These are phyloP conservation scores for Okamejei kenojei DNA, from an alignment of 2,797 vertebrate species.

Conservation along the genomic window DNA sequence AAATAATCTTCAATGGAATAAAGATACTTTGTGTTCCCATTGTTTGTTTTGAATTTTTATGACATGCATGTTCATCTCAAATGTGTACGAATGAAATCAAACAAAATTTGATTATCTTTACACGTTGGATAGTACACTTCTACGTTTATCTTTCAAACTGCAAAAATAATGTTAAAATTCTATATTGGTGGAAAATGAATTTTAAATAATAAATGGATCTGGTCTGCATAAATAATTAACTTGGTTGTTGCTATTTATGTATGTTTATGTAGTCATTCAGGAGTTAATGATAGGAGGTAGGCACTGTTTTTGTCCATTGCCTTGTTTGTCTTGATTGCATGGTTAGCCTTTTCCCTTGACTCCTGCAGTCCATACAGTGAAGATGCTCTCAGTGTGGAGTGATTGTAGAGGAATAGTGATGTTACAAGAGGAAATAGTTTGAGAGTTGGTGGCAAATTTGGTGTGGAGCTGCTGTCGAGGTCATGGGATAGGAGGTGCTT, in stretches of 20 bases:
- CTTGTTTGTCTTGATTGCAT: background rate
- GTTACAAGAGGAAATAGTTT: background rate
- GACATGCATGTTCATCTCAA: background rate
- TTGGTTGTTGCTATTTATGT: background rate
- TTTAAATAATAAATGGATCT: background rate
- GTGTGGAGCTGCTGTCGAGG: background rate
- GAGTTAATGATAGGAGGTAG: background rate
- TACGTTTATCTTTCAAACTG: background rate
- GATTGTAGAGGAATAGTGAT: background rate
- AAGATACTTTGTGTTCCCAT: background rate
- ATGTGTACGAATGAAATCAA: background rate
- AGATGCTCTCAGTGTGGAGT: background rate
- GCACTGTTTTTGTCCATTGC: background rate
- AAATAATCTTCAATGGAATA: background rate
- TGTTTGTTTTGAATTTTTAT: constrained; percentile 13
- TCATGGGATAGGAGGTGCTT: background rate
- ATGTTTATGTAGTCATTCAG: background rate
- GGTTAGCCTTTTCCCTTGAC: background rate
- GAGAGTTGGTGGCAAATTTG: background rate
- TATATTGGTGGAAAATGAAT: background rate
- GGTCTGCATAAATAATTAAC: background rate
- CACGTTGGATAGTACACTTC: background rate
- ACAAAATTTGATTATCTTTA: background rate
- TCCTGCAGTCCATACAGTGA: background rate
- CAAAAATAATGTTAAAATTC: background rate